Conservation (phyloP, 1,140 invertebrate genomes). For the Lordiphosa collinella region DNA sequence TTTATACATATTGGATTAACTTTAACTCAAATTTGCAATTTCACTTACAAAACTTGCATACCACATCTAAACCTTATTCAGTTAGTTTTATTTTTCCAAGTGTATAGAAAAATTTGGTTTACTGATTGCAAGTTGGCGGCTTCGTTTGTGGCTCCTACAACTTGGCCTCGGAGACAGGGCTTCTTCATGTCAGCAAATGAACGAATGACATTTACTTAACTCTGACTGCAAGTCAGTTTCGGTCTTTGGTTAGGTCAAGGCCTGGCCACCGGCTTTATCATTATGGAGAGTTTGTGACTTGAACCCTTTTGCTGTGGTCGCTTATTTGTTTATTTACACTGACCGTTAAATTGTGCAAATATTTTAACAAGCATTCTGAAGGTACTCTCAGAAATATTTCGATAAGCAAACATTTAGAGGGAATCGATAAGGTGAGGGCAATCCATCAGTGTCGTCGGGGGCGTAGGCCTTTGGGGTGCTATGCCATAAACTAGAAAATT, state of each 20-base stretch:
- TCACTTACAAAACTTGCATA: no score
- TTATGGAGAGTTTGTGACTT: background rate
- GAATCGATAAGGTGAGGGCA: slow-evolving; percentile 38
- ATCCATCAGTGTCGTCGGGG: slow-evolving; percentile 69
- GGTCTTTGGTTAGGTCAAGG: slow-evolving; percentile 2
- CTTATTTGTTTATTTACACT: slow-evolving; percentile 7
- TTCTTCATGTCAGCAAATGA: no score
- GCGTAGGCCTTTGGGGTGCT: slow-evolving; percentile 17
- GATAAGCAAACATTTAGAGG: slow-evolving; percentile 58
- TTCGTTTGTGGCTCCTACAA: no score
- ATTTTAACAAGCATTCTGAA: slow-evolving; percentile 43
- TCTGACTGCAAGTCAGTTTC: no score
- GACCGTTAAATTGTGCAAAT: slow-evolving; percentile 69
- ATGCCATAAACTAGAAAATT: slow-evolving; percentile 67
- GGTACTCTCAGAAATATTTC: slow-evolving; percentile 14
- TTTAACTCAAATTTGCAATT: no score
- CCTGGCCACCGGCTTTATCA: slow-evolving; percentile 2
- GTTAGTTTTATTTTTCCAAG: no score
- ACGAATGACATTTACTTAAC: no score
- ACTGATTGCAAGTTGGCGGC: no score
- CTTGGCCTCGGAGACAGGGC: no score
- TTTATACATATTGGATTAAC: no score
- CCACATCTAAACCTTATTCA: no score
- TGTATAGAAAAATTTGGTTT: no score
- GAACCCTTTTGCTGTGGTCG: background rate